These are phyloP conservation scores for Drosophila rufa DNA, from an alignment of 1,140 invertebrate species.

Conservation along the genomic window DNA sequence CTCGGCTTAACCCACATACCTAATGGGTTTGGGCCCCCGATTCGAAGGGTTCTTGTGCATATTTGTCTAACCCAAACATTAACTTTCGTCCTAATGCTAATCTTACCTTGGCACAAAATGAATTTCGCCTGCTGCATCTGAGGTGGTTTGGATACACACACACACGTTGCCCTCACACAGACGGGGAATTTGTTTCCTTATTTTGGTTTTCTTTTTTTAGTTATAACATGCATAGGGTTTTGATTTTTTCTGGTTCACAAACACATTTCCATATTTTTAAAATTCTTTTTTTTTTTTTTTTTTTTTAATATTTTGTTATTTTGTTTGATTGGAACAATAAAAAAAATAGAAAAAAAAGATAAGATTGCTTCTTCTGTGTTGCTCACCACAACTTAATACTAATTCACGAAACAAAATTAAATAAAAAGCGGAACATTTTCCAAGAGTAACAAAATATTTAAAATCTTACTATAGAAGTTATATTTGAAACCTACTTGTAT, in stretches of 20 bases:
- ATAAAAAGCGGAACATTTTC: background rate
- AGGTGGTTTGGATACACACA: constrained; percentile 22
- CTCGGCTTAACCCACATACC: constrained; percentile 40
- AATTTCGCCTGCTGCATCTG: constrained; percentile 30
- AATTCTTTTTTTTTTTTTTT: constrained; percentile 12
- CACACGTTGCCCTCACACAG: constrained; percentile 14
- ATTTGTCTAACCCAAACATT: constrained; percentile 47
- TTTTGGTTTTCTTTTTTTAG: constrained; percentile 45
- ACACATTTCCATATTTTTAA: constrained; percentile 7
- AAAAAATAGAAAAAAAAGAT: constrained; percentile 38
- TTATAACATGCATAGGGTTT: constrained; percentile 32
- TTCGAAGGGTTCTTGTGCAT: constrained; percentile 19
- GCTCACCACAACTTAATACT: background rate
- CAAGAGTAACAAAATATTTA: too few species aligned
- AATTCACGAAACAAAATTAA: background rate
- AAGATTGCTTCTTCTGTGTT: constrained; percentile 9
- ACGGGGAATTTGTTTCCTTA: constrained; percentile 44
- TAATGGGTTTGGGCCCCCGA: background rate
- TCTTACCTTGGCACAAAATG: constrained; percentile 72
- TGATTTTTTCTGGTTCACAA: constrained; percentile 17
- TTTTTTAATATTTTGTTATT: constrained; percentile 6
- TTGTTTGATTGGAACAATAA: constrained; percentile 23
- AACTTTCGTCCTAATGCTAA: constrained; percentile 53
- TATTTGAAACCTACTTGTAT: too few species aligned
- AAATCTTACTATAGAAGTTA: too few species aligned